Evolutionary conservation across 1,140 invertebrate species (phyloP).

Genomic region (Leptinotarsa defecta): DNA sequence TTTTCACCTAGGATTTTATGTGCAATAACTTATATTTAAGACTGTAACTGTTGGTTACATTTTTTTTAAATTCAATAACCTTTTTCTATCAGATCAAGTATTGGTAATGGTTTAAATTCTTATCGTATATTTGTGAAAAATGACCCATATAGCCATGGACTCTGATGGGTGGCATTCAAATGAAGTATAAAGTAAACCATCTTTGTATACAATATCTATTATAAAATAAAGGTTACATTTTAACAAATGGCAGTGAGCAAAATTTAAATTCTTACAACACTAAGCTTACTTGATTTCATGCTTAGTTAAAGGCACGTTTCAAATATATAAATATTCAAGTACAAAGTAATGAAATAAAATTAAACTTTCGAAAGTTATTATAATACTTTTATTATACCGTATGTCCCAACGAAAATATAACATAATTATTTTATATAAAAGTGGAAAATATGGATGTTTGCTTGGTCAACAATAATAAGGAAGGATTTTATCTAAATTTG

Average conservation of each 20-base stretch:
- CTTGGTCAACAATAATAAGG: neutral
- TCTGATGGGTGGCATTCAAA: neutral
- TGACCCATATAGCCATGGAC: no score
- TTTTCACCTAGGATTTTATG: no score
- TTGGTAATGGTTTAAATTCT: no score
- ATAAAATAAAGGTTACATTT: conserved; percentile 23
- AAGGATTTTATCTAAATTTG: neutral
- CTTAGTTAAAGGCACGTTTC: conserved; percentile 29
- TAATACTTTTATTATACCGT: conserved; percentile 12
- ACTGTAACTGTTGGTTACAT: no score
- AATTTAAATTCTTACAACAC: conserved; percentile 23
- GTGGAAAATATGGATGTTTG: neutral
- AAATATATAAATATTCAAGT: conserved; percentile 13
- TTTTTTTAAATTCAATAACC: no score
- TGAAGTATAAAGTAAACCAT: neutral
- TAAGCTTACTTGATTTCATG: conserved; percentile 18
- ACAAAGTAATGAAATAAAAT: neutral
- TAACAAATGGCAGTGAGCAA: conserved; percentile 32
- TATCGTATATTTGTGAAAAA: no score
- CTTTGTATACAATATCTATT: conserved; percentile 8
- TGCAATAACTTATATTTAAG: no score
- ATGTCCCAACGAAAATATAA: neutral
- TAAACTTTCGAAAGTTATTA: neutral
- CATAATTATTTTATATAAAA: conserved; percentile 5
- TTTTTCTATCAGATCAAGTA: no score